A percentile compares a stretch with the other conserved stretches of the same genome.
Evolutionary conservation across 1,140 invertebrate species (phyloP).

Genomic region (Zelostemma sp.): DNA sequence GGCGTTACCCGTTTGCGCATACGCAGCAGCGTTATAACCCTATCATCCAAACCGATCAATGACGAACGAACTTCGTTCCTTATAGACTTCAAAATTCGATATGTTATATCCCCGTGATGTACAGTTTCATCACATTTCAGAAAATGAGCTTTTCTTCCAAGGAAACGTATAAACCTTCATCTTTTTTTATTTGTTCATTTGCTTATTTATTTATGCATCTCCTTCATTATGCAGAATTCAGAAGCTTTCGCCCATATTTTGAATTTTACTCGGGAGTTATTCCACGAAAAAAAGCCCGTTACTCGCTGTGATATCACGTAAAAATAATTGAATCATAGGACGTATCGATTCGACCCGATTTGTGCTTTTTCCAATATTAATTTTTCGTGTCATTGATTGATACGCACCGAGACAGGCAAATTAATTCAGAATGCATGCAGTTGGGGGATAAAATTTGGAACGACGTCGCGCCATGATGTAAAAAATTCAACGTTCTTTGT

Average conservation of each 20-base stretch:
- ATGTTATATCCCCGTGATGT: slow-evolving; percentile 20
- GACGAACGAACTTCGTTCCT: slow-evolving; percentile 48
- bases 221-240: too few relatives aligned
- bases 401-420: not conserved
- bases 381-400: not conserved
- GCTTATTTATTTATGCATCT: too few relatives aligned
- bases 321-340: not conserved
- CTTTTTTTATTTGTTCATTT: too few relatives aligned
- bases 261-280: too few relatives aligned
- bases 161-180: too few relatives aligned
- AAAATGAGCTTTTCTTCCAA: too few relatives aligned
- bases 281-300: not conserved
- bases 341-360: not conserved
- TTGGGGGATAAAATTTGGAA: not conserved
- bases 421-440: not conserved
- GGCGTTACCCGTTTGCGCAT: slow-evolving; percentile 45
- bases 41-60: slow-evolving; percentile 49
- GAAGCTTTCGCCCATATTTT: too few relatives aligned
- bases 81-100: slow-evolving; percentile 41
- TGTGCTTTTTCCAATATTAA: not conserved
- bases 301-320: not conserved
- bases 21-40: slow-evolving; percentile 47
- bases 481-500: not conserved
- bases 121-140: not conserved
- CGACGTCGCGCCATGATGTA: not conserved